Base-by-base conservation (phyloP, 2,888 invertebrate species). In the Andrena bucephala region DNA sequence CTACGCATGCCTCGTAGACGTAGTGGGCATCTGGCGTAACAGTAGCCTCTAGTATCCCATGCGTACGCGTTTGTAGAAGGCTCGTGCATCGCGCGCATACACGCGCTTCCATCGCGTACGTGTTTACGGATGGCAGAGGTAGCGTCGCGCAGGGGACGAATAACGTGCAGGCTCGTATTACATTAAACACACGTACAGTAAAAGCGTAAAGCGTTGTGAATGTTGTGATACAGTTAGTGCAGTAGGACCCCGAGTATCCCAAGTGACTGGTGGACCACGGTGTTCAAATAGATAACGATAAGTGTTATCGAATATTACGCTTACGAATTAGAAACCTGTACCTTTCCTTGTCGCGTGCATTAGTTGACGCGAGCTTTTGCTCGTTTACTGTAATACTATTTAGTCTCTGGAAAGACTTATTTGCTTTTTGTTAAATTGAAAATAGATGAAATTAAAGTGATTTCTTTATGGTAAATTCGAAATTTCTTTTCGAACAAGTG, bases 11-110 rank as follows among this genome's bases (percentile, higher is more conserved):
- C 70, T 60, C 83, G 65, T 80, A 74, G 77, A 85, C 83, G 66
- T 85, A 85, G 81, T 80, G 80, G 83, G 82, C 80, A 84, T 88
- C 83, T 87, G 84, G 86, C 85, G 79, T 88, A 88, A 87, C 84
- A 86, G 81, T 79, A 81, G 85, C 69, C 78, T 83, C 78, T 84
- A 74, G 78, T 84, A 86, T 84, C 63, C 59, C 71, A 74, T 84
- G 79, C 75, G 85, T 84, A 87, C 83, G 83, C 77, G 77, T 73
- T 87, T 75, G 80, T 76, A 71, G 50, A 66, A 74, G 86, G 62
- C 66, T 83, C 65, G 68, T 83, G 77, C 74, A 74, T 74, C 68
- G 81, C 82, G 57, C 66, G 80, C 75, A 82, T 74, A 75, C 81
- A 62, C 57, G 73, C 79, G 77, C 71, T 66, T 65, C 20, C 10